Evolutionary conservation across 2,113 vertebrate genomes (phyloP), one percentile per base, ranked within the genome.

Genomic region (Poicephalus meyeri): DNA sequence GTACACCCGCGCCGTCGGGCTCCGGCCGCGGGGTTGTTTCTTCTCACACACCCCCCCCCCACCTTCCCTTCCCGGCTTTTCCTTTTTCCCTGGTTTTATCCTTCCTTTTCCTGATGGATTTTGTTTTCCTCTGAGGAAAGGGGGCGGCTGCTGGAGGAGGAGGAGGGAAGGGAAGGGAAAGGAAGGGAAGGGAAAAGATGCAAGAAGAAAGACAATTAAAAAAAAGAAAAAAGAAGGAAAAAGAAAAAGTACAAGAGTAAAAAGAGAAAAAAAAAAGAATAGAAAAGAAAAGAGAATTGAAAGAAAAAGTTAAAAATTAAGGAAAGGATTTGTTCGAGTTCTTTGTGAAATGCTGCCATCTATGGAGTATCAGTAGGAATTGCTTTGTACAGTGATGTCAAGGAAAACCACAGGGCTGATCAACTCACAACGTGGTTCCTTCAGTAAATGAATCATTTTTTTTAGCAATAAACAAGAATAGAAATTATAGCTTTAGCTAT

Each of bases 331-430:
- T 52, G 6, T 52, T 42, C 4, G 56, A 86, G 96, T 99, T 98
- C 97, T 99, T 98, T 99, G 98, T 98, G 98, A 98, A 98, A 99
- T 99, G 98, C 98, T 99, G 99, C 99, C 99, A 99, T 99, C 99
- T 99, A 98, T 98, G 96, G 99, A 98, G 56, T 14, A 72, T 46
- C 6, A 3, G 13, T 3, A 14, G 88, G 28, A 29, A 97, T 33
- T 95, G 91, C 96, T 23, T 82, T 18, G 24, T 80, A 8, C 0
- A 1, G 21, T 23, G 9, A 42, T 2, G 35, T 6, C 58, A 61
- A 20, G n/a, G 41, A 7, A 85, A 91, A 88, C 69, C 70, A 10
- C 55, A 49, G 41, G 18, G 29, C 74, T 64, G 42, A 13, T 55
- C 33, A 41, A 61, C 68, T 76, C 80, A 8, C 28, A 61, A 31